Evolutionary conservation across 2,113 vertebrate species (phyloP).

Genomic region (Otocyon megalotis): DNA sequence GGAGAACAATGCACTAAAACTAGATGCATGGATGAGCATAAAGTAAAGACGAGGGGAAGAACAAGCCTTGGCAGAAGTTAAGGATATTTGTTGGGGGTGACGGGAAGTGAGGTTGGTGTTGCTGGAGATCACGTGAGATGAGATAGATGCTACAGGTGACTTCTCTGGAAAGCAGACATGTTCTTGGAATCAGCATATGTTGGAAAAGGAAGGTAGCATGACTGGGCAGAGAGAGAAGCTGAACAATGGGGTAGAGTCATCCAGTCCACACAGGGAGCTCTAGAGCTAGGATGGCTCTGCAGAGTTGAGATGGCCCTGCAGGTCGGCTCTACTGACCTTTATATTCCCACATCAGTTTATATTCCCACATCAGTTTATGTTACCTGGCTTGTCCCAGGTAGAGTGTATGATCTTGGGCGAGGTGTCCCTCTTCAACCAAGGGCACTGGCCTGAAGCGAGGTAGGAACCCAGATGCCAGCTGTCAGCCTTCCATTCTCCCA

Average conservation of each 20-base stretch:
- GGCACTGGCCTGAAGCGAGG: not conserved
- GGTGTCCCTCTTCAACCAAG: not conserved
- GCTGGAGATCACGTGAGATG: not conserved
- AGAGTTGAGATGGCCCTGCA: too few species aligned
- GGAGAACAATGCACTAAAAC: not conserved
- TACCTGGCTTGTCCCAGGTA: not conserved
- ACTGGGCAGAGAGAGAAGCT: not conserved
- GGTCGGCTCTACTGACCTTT: not conserved
- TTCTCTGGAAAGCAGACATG: not conserved
- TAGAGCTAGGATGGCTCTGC: not conserved
- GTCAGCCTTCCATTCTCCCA: not conserved
- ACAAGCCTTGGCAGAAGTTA: not conserved
- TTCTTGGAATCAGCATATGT: not conserved
- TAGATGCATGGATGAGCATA: not conserved
- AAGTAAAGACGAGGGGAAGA: not conserved
- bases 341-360: not conserved
- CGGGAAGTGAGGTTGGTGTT: not conserved
- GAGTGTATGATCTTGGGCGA: not conserved
- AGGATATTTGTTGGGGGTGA: not conserved
- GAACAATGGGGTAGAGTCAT: not conserved
- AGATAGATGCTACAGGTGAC: not conserved
- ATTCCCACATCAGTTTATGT: not conserved
- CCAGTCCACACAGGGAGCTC: not conserved
- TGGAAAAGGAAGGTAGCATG: not conserved
- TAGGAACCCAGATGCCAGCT: not conserved